A percentile compares a stretch with the other conserved stretches of the same genome.
phyloP scores from a whole-genome alignment of 1,140 invertebrate genomes.

The Drosophila micromelanica region DNA sequence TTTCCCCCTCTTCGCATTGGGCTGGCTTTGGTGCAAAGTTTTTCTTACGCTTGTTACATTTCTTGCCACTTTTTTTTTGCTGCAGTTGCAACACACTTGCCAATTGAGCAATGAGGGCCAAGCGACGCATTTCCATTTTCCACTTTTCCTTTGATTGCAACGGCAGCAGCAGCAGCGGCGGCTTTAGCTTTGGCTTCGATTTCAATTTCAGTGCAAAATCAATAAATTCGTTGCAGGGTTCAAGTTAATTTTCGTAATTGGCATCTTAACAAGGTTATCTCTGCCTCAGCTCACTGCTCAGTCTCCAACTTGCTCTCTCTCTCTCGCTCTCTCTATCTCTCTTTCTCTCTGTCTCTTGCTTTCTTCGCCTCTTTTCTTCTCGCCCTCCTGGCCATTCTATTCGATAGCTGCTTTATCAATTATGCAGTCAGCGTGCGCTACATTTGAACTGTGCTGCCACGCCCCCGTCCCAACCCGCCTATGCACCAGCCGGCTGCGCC shows the following conservation, averaged over 20 bases:
- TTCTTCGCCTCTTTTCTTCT: background rate
- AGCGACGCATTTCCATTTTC: slow-evolving; percentile 24
- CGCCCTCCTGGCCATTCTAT: background rate
- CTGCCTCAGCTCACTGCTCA: slow-evolving; percentile 6
- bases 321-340: background rate
- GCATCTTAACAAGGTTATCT: slow-evolving; percentile 81
- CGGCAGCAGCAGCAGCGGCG: background rate
- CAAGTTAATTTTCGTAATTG: slow-evolving; percentile 82
- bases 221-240: slow-evolving; percentile 66
- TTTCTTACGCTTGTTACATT: slow-evolving; percentile 59
- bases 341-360: background rate
- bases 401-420: slow-evolving; percentile 59
- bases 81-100: slow-evolving; percentile 54
- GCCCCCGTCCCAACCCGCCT: too few species aligned
- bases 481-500: background rate
- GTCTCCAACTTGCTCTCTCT: background rate
- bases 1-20: slow-evolving; percentile 16
- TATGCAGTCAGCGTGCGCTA: slow-evolving; percentile 73
- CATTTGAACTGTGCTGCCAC: slow-evolving; percentile 32
- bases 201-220: slow-evolving; percentile 72
- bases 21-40: slow-evolving; percentile 71
- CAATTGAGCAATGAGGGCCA: slow-evolving; percentile 68
- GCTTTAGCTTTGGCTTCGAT: slow-evolving; percentile 37
- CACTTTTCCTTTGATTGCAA: slow-evolving; percentile 12
- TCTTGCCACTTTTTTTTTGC: slow-evolving; percentile 48